Evolutionary conservation across 2,797 vertebrate genomes (phyloP).

Genomic region (Sebastes kiyomatsui): DNA sequence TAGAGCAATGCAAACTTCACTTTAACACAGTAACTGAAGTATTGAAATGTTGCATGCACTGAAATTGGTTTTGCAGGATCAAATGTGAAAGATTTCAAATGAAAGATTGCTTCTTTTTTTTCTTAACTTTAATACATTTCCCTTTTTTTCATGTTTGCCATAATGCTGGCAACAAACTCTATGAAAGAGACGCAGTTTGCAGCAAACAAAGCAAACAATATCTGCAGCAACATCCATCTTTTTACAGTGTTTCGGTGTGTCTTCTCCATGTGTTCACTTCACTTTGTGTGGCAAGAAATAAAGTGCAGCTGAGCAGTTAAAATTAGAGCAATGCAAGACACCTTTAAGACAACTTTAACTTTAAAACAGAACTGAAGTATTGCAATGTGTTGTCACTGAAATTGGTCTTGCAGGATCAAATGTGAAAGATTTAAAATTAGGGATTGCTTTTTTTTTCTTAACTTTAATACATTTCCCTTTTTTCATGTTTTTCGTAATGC

Average conservation of each 20-base stretch:
- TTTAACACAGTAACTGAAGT: not conserved
- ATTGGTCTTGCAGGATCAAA: not conserved
- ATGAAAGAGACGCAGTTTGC: not conserved
- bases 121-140: not conserved
- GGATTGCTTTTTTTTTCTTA: not conserved
- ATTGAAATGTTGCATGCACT: not conserved
- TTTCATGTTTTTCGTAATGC: not conserved
- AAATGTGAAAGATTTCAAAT: not conserved
- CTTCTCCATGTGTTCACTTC: not conserved
- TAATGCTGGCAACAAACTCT: not conserved
- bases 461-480: not conserved
- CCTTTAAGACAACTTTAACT: not conserved
- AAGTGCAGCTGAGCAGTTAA: conserved; percentile 20
- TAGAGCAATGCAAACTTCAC: not conserved
- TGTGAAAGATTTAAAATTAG: not conserved
- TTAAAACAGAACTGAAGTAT: not conserved
- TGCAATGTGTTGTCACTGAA: not conserved
- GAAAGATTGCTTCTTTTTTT: not conserved
- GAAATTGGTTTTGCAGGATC: not conserved
- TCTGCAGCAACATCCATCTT: not conserved
- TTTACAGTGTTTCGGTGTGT: not conserved
- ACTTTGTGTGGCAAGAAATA: conserved; percentile 5
- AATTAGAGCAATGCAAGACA: not conserved
- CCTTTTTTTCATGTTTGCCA: not conserved
- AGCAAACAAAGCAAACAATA: not conserved